Evolutionary conservation across 2,113 vertebrate genomes (phyloP), one percentile per base, ranked within the genome.

Genomic region (Anseranas semipalmata): DNA sequence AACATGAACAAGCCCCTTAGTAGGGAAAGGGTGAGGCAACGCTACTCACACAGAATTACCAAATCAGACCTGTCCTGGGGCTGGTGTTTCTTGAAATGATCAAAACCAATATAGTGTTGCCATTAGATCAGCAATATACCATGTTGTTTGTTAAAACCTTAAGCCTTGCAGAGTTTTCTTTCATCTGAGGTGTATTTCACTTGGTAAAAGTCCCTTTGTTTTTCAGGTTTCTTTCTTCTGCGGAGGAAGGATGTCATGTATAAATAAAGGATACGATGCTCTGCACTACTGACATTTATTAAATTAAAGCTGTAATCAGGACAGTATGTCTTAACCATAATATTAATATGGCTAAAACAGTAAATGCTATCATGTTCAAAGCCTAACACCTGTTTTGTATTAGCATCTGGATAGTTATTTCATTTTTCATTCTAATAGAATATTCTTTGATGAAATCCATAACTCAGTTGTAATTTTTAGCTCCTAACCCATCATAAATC

Each of bases 291-390:
- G 87, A 62, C 59, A 59, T 91, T 90, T 91, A 92, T 95, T 95
- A 68, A 95, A 91, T 96, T 96, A 91, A 93, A 92, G 73, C 95
- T 81, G 41, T 93, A 96, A 96, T 96, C 88, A 65, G 56, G 72
- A 66, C 88, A 92, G 86, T 90, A 55, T 95, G 96, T 90, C 96
- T 95, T 60, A 95, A 92, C 89, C 85, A 81, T 94, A 89, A 92
- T 85, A 91, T 95, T 96, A 97, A 90, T 89, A 55, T 73, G 37
- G 58, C 66, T 90, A 91, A 95, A 90, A 15, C 90, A 83, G 72
- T 85, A 90, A 95, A 85, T 89, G 85, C 78, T 89, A 63, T 93
- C 6, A 1, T 78, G 77, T 91, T 95, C 87, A 84, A 96, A 85
- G 77, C 71, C 66, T 62, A 76, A 73, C 92, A 96, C 96, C 94